Evolutionary conservation across 2,797 vertebrate genomes (phyloP).

Genomic region (Alcedo atthis): DNA sequence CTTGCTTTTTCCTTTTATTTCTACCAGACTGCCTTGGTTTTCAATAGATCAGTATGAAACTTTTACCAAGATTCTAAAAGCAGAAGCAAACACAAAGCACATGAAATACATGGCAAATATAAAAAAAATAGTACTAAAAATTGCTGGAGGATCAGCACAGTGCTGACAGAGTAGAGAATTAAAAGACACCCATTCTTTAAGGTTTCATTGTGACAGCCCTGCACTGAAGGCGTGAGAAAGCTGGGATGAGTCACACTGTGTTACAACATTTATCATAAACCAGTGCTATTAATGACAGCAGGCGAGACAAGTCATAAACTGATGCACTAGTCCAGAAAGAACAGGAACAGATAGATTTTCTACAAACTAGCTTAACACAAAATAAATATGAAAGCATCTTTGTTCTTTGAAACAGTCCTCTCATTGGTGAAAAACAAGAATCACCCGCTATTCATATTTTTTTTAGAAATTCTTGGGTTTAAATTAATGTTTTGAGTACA

Average conservation of each 20-base stretch:
- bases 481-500: slow-evolving; percentile 27
- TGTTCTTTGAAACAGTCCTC: not conserved
- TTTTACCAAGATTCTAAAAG: not conserved
- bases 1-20: not conserved
- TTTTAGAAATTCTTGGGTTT: not conserved
- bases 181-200: not conserved
- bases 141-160: not conserved
- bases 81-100: not conserved
- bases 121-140: slow-evolving; percentile 18
- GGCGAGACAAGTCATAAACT: slow-evolving; percentile 17
- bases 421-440: not conserved
- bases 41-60: not conserved
- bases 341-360: slow-evolving; percentile 36
- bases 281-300: slow-evolving; percentile 17
- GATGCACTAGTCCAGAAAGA: slow-evolving; percentile 25
- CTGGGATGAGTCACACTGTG: not conserved
- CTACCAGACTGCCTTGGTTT: not conserved
- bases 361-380: slow-evolving; percentile 19
- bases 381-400: slow-evolving; percentile 41
- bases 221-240: slow-evolving; percentile 26
- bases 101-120: not conserved
- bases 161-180: not conserved
- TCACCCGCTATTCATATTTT: not conserved
- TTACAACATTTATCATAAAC: slow-evolving; percentile 35
- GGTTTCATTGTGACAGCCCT: not conserved